Evolutionary conservation across 2,113 vertebrate genomes (phyloP).

Genomic region (Phyllopteryx taeniolatus): DNA sequence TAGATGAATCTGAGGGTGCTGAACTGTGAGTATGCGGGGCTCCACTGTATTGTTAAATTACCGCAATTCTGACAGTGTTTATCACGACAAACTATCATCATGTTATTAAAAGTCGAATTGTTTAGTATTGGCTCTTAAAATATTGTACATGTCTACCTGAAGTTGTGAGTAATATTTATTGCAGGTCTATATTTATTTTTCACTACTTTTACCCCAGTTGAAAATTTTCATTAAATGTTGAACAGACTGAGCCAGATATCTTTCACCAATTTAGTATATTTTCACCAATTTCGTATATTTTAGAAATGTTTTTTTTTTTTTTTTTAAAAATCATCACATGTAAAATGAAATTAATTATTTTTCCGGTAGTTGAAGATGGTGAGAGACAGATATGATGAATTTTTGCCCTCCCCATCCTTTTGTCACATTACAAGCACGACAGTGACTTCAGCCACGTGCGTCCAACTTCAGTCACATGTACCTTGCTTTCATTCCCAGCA

Average conservation of each 20-base stretch:
- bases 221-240: too few relatives aligned
- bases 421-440: constrained; percentile 34
- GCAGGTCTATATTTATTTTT: too few relatives aligned
- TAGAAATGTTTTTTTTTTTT: too few relatives aligned
- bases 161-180: neutral
- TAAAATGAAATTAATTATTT: neutral
- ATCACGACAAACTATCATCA: too few relatives aligned
- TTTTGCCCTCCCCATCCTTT: constrained; percentile 9
- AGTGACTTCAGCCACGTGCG: constrained; percentile 66
- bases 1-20: too few relatives aligned
- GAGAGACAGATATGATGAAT: neutral
- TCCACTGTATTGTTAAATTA: too few relatives aligned
- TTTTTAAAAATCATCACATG: neutral
- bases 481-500: constrained; percentile 62
- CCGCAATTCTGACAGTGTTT: too few relatives aligned
- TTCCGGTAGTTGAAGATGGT: neutral
- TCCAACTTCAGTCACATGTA: constrained; percentile 67
- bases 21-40: too few relatives aligned
- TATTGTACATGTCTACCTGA: neutral
- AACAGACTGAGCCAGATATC: neutral
- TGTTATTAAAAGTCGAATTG: too few relatives aligned
- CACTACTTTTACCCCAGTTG: too few relatives aligned
- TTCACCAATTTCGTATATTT: neutral
- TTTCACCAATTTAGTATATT: neutral
- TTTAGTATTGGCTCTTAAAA: neutral